Evolutionary conservation across 2,113 vertebrate genomes (phyloP), one percentile per base, ranked within the genome.

Genomic region (Chaetodon trifascialis): DNA sequence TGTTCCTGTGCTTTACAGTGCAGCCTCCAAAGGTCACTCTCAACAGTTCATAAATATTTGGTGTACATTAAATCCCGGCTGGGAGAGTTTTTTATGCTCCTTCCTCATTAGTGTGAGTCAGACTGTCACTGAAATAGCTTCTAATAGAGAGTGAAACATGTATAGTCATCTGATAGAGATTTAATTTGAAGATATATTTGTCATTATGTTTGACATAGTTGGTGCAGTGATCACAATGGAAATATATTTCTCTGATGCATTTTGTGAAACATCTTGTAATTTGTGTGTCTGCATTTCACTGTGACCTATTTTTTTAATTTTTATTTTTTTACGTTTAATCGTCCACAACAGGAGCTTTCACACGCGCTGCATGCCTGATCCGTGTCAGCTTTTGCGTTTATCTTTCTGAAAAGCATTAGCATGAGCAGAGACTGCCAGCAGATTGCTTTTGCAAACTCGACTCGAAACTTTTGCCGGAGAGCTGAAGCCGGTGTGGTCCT

Each of bases 11-110:
- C 78, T 59, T 52, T 49, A 60, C 64, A 11, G 23, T 74, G 49
- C 64, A 34, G 58, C 76, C 56, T 59, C 19, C 49, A 60, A 79
- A 82, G 69, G 82, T 84, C 73, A 9, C 30, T 40, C 42, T 34
- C 16, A 17, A 55, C 79, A 67, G 38, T 79, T 68, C 72, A 80
- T 76, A 80, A 79, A 80, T 68, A 73, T 66, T 36, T 71, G 52
- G 42, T 79, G 78, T 60, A 44, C 63, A 74, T 87, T 85, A 49
- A 76, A 10, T 62, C 59, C 23, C 64, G 49, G 73, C 68, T 52
- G 44, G 30, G 54, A 60, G 49, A 44, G 69, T 16, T 21, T 69
- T 74, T 72, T 36, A 49, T 55, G 54, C 23, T 36, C 66, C 19
- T 55, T 40, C 36, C 38, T 69, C 42, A 56, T 74, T 30, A 69